Conservation (phyloP, 2,113 vertebrate genomes). For the Catharus fuscescens region DNA sequence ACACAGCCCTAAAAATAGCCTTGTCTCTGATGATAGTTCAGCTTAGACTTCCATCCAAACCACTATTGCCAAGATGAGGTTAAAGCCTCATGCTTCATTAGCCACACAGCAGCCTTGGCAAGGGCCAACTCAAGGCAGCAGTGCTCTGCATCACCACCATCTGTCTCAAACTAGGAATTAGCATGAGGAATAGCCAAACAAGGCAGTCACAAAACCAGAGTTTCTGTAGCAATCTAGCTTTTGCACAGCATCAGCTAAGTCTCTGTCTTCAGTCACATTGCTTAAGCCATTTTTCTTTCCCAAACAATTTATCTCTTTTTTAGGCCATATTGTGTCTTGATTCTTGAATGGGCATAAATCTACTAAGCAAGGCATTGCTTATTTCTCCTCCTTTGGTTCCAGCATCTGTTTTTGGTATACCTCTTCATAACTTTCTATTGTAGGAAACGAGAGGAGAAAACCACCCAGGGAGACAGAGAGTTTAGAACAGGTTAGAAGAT, state of each 20-base stretch:
- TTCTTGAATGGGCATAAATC: constrained; percentile 1
- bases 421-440: constrained; percentile 7
- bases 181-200: neutral
- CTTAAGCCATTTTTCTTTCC: neutral
- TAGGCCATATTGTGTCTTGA: neutral
- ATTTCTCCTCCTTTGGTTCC: constrained; percentile 33
- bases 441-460: constrained; percentile 28
- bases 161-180: constrained; percentile 1
- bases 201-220: neutral
- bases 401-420: constrained; percentile 18
- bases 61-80: neutral
- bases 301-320: constrained; percentile 1
- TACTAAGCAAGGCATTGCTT: constrained; percentile 1
- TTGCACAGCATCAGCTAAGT: neutral
- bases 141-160: fast-evolving
- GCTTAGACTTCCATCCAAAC: neutral
- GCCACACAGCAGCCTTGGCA: constrained; percentile 47
- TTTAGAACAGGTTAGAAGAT: neutral
- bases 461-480: neutral
- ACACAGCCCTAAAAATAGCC: constrained; percentile 29
- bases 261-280: neutral
- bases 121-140: neutral
- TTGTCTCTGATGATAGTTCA: constrained; percentile 2
- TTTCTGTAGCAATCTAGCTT: neutral
- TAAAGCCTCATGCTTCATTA: constrained; percentile 6